A percentile compares a stretch with the other conserved stretches of the same genome.
Conservation (phyloP, 2,888 invertebrate species). For the Tethea ocularis region DNA sequence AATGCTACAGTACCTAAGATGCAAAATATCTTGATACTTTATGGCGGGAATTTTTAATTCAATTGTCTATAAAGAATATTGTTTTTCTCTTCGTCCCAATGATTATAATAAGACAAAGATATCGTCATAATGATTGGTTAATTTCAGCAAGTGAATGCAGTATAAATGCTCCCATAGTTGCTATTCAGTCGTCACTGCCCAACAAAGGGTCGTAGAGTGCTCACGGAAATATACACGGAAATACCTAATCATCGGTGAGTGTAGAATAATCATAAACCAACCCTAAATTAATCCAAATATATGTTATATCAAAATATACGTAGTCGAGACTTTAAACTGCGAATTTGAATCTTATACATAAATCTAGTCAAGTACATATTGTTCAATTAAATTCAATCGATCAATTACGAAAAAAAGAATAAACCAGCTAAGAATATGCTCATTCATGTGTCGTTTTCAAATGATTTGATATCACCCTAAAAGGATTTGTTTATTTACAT, state of each 20-base stretch:
- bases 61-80: constrained; percentile 46
- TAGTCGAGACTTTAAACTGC: not conserved
- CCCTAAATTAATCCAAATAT: not conserved
- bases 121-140: constrained; percentile 57
- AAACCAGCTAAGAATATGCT: too few relatives aligned
- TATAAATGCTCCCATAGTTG: constrained; percentile 63
- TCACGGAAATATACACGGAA: constrained; percentile 48
- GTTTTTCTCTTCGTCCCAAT: constrained; percentile 45
- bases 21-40: constrained; percentile 1
- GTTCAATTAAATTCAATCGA: not conserved
- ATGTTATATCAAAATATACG: not conserved
- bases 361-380: not conserved
- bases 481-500: too few relatives aligned
- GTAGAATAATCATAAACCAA: not conserved
- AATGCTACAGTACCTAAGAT: not conserved
- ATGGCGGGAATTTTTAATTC: constrained; percentile 24
- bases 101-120: constrained; percentile 36
- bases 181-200: constrained; percentile 45
- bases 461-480: too few relatives aligned
- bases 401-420: too few relatives aligned
- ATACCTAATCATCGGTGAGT: constrained; percentile 28
- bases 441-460: too few relatives aligned
- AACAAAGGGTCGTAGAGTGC: constrained; percentile 52
- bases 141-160: constrained; percentile 47
- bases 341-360: too few relatives aligned